Evolutionary conservation across 2,797 vertebrate species (phyloP).

Genomic region (Hydrolagus colliei): DNA sequence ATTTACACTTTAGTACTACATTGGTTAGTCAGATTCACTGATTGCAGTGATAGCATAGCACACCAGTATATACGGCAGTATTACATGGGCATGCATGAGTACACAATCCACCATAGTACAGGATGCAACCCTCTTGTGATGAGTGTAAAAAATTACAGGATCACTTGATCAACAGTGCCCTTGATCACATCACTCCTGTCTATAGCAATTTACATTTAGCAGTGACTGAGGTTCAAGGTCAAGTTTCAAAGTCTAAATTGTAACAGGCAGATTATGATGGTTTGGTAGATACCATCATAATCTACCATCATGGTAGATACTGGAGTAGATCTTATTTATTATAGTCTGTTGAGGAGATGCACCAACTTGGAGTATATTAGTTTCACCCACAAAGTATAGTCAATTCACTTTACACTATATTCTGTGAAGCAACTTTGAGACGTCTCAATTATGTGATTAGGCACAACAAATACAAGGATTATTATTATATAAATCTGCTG

Average conservation of each 20-base stretch:
- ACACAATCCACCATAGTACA: not conserved
- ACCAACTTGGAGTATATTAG: not conserved
- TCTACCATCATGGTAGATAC: too few relatives aligned
- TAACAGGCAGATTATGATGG: too few relatives aligned
- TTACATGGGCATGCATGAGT: not conserved
- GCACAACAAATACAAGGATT: too few relatives aligned
- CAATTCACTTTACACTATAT: too few relatives aligned
- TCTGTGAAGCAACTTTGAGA: too few relatives aligned
- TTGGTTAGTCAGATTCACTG: not conserved
- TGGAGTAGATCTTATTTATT: not conserved
- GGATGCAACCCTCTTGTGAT: too few relatives aligned
- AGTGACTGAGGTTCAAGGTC: too few relatives aligned
- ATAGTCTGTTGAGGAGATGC: not conserved
- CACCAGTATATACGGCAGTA: not conserved
- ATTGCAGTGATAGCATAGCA: not conserved
- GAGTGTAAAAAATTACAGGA: too few relatives aligned
- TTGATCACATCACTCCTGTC: too few relatives aligned
- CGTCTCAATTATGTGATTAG: too few relatives aligned
- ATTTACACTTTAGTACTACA: not conserved
- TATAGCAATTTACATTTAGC: too few relatives aligned
- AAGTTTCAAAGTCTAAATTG: not conserved
- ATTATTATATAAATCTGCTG: not conserved
- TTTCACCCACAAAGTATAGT: not conserved
- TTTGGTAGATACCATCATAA: not conserved
- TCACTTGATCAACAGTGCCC: too few relatives aligned